These are phyloP conservation scores for Marisa cornuarietis DNA, from an alignment of 1,140 invertebrate species.

Conservation along the genomic window DNA sequence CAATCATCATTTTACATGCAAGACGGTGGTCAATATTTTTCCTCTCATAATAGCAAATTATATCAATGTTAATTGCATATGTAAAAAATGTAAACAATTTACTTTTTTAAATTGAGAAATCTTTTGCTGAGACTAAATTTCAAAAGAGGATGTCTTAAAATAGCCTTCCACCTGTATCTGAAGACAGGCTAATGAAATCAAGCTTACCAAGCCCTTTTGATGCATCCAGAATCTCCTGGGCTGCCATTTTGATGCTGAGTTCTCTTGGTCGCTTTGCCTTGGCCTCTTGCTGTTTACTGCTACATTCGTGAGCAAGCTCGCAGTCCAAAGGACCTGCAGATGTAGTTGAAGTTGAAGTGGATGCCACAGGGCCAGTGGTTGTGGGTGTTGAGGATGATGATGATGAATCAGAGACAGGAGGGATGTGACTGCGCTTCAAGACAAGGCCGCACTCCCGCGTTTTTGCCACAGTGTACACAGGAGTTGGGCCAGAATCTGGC, in stretches of 20 bases:
- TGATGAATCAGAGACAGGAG: neutral
- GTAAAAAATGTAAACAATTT: too few relatives aligned
- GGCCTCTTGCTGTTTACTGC: neutral
- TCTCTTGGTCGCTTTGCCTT: conserved; percentile 8
- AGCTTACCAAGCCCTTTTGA: conserved; percentile 63
- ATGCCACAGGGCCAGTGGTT: neutral
- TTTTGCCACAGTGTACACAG: conserved; percentile 25
- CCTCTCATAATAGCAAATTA: too few relatives aligned
- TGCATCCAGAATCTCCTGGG: conserved; percentile 60
- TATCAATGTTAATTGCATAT: too few relatives aligned
- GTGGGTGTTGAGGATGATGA: neutral
- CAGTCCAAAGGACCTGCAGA: neutral
- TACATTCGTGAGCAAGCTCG: neutral
- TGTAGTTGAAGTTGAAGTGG: neutral
- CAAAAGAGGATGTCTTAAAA: too few relatives aligned
- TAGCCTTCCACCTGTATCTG: too few relatives aligned
- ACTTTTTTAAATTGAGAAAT: too few relatives aligned
- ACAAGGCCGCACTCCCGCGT: conserved; percentile 31
- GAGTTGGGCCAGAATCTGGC: conserved; percentile 6
- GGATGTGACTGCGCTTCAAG: conserved; percentile 23
- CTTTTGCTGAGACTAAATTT: too few relatives aligned
- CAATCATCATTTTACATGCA: too few relatives aligned
- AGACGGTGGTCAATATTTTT: too few relatives aligned
- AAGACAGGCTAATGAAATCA: too few relatives aligned
- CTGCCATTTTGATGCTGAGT: conserved; percentile 62